Evolutionary conservation across 2,113 vertebrate genomes (phyloP).

Genomic region (Corythornis madagascariensis): DNA sequence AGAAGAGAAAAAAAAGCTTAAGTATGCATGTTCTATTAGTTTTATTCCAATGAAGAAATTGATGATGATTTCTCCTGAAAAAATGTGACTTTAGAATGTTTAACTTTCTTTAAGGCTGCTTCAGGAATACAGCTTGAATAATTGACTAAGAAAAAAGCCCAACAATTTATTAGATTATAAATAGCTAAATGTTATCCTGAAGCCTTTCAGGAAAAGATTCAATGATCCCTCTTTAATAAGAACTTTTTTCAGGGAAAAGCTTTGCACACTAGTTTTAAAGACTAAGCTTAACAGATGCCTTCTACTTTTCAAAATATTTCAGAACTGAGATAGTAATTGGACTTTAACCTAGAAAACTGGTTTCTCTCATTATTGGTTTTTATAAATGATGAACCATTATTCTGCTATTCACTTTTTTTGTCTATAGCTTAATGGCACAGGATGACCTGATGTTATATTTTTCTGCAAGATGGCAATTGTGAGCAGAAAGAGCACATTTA

Average conservation of each 20-base stretch:
- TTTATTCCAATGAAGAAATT: neutral
- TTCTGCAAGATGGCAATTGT: constrained; percentile 9
- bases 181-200: neutral
- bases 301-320: constrained; percentile 17
- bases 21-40: neutral
- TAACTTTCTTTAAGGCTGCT: neutral
- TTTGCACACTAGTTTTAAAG: neutral
- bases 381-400: neutral
- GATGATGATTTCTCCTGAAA: neutral
- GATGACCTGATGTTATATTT: neutral
- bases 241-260: neutral
- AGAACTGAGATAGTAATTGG: neutral
- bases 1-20: neutral
- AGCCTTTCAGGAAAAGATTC: neutral
- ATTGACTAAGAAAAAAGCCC: neutral
- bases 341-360: neutral
- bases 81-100: neutral
- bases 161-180: neutral
- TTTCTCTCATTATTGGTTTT: neutral
- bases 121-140: neutral
- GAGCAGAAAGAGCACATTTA: neutral
- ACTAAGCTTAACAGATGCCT: neutral
- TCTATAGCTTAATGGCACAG: neutral
- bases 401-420: neutral
- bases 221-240: neutral